Base-by-base conservation (phyloP, 2,113 vertebrate species). In the Pygoscelis antarcticus region DNA sequence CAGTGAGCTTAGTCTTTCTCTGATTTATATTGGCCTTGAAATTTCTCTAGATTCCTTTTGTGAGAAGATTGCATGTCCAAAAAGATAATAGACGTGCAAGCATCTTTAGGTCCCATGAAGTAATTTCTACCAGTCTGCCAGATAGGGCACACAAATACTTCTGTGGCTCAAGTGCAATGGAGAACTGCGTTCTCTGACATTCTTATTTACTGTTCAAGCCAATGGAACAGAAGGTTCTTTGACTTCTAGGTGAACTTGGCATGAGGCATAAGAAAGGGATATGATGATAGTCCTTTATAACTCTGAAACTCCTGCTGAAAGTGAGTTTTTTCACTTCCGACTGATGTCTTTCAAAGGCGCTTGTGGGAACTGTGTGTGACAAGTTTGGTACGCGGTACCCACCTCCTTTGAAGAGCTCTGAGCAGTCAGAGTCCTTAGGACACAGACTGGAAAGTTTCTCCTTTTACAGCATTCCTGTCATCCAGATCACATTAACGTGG, bases 401-500 rank as follows among this genome's bases (percentile, higher is more conserved):
- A 9, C 9, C 25, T 64, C 32, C 55, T 49, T 2, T 30, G 71
- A 66, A 68, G 72, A 69, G 71, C 57, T 65, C 7, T n/a, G 77
- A 46, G 84, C 68, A 46, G 66, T 52, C 74, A 62, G 49, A 32
- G 40, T 16, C 62, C 30, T 47, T 7, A 20, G 75, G 70, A 13
- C 70, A 77, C 49, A 15, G 62, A 1, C 16, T 52, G 69, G 29
- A 3, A 26, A 42, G 72, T 10, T 80, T 22, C 36, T 89, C n/a
- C 1, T 61, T 55, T 32, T 1, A 4, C 32, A 46, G 40, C 32
- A 2, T 4, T 13, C 25, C 16, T 51, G 52, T 42, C 55, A 2
- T 64, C 62, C 30, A 5, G 22, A 8, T 19, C 27, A 6, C 19
- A 1, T 11, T 12, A 5, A 5, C 0, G 2, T 51, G 44, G 26